Percentiles rank a stretch among this genome's conserved stretches.
Conservation (phyloP, 2,797 vertebrate species). For the Paratrypauchen microcephalus region DNA sequence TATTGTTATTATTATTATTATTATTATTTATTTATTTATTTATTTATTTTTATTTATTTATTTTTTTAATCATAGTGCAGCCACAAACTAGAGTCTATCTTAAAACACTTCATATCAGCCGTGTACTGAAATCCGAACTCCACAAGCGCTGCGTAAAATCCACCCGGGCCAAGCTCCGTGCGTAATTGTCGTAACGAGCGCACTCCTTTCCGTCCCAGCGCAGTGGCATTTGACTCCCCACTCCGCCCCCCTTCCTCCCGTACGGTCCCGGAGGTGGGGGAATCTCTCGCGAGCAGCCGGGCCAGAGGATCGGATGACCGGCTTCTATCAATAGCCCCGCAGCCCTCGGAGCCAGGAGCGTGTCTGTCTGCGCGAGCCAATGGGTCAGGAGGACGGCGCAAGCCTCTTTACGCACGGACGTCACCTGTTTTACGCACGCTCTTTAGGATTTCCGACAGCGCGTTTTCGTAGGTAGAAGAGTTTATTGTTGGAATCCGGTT, state of each 20-base stretch:
- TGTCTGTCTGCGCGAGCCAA: too few species aligned
- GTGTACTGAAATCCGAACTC: too few species aligned
- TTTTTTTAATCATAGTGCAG: too few species aligned
- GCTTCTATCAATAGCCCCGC: not conserved
- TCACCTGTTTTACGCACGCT: conserved; percentile 16
- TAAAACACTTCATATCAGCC: too few species aligned
- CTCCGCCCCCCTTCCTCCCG: conserved; percentile 32
- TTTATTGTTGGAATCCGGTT: conserved; percentile 7
- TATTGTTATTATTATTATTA: too few species aligned
- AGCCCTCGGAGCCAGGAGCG: too few species aligned
- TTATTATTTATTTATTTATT: too few species aligned
- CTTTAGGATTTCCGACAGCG: not conserved
- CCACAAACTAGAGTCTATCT: too few species aligned
- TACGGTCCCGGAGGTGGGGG: conserved; percentile 8
- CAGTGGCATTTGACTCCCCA: conserved; percentile 45
- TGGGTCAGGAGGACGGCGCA: not conserved
- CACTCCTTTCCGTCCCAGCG: not conserved
- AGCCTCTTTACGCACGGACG: conserved; percentile 3
- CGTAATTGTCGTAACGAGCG: not conserved
- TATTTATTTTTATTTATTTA: too few species aligned
- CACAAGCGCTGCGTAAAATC: not conserved
- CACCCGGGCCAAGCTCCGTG: not conserved
- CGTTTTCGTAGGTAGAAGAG: too few species aligned
- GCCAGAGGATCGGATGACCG: not conserved
- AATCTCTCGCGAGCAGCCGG: not conserved